Conservation (phyloP, 2,113 vertebrate species). For the Amblyornis subalaris region DNA sequence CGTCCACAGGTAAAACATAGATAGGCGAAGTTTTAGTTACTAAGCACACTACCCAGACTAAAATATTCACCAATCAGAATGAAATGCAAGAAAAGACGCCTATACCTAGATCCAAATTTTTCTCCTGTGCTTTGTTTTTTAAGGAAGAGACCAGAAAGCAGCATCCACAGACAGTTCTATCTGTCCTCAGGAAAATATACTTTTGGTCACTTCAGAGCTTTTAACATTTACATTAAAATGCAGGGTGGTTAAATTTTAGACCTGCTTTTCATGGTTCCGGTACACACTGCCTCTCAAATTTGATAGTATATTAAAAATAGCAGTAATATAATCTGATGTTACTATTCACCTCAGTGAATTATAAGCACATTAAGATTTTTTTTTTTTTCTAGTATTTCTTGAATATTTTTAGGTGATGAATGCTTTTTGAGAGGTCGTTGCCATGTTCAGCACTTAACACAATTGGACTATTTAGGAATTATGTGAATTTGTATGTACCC, state of each 20-base stretch:
- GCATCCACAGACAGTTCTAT: background rate
- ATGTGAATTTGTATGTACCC: accelerated
- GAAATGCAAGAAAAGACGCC: background rate
- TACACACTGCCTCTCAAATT: background rate
- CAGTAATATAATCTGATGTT: background rate
- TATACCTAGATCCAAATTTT: background rate
- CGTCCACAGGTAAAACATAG: background rate
- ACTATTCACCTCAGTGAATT: background rate
- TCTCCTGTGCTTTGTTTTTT: background rate
- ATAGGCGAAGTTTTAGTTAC: accelerated
- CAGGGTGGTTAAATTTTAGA: background rate
- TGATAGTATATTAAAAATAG: background rate
- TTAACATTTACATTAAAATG: background rate
- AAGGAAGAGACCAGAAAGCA: background rate
- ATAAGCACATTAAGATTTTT: background rate
- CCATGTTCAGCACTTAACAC: background rate
- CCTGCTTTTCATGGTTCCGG: background rate
- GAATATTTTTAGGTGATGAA: background rate
- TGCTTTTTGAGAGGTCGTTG: background rate
- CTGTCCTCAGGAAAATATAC: background rate
- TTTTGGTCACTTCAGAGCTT: background rate
- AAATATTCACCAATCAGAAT: background rate
- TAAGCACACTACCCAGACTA: background rate
- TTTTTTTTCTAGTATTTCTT: background rate
- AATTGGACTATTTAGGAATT: background rate